These are phyloP conservation scores for Anguilla anguilla DNA, from an alignment of 2,797 vertebrate genomes.

Conservation along the genomic window DNA sequence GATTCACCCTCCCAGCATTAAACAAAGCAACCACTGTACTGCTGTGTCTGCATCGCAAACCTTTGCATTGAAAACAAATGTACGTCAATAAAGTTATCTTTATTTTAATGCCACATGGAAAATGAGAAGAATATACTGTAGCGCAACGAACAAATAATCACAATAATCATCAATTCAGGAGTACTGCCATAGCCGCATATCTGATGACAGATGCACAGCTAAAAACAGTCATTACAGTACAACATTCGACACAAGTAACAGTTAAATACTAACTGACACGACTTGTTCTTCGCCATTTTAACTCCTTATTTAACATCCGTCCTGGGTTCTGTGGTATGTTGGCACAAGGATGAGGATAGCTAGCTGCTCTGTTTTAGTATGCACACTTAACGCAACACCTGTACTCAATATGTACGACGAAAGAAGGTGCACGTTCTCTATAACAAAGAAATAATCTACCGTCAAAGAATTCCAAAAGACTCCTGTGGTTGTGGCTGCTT, in stretches of 20 bases:
- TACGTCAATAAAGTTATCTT: not conserved
- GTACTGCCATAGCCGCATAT: not conserved
- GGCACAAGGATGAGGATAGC: not conserved
- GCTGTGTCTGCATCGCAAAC: not conserved
- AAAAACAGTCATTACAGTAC: not conserved
- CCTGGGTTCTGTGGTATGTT: not conserved
- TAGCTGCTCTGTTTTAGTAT: not conserved
- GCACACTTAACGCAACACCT: not conserved
- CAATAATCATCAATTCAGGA: not conserved
- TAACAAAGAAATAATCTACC: not conserved
- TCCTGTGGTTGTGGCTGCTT: not conserved
- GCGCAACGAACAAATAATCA: not conserved
- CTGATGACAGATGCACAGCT: not conserved
- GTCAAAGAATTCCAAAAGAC: not conserved
- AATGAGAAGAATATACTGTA: not conserved
- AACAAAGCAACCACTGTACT: not conserved
- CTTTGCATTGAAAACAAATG: not conserved
- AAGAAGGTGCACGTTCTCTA: not conserved
- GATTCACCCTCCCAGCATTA: not conserved
- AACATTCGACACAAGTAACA: not conserved
- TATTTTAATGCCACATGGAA: not conserved
- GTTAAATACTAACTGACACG: not conserved
- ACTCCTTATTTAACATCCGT: not conserved
- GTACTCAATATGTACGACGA: not conserved
- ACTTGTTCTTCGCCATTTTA: not conserved